phyloP scores from a whole-genome alignment of 2,113 vertebrate genomes.

The Toxotes jaculatrix region DNA sequence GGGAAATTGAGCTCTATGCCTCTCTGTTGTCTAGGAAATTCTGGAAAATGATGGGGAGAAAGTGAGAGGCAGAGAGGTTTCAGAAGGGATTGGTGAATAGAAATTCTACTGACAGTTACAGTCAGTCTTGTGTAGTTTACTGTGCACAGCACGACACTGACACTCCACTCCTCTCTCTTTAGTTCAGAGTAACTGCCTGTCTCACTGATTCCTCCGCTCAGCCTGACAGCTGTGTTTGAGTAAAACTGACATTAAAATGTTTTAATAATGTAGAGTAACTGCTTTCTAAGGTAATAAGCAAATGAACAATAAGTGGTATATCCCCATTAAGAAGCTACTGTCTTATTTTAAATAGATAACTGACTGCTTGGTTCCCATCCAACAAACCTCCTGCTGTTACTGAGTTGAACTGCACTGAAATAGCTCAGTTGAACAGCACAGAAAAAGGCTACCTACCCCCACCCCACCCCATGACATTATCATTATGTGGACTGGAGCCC shows the following conservation, averaged over 20 bases:
- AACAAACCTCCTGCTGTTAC: not conserved
- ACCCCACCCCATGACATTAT: slow-evolving; percentile 30
- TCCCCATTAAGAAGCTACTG: not conserved
- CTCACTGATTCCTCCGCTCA: not conserved
- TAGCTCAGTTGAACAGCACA: not conserved
- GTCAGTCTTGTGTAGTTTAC: slow-evolving; percentile 22
- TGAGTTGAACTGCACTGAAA: not conserved
- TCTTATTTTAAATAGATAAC: slow-evolving; percentile 21
- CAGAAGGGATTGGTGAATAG: not conserved
- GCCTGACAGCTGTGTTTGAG: slow-evolving; percentile 19
- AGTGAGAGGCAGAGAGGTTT: not conserved
- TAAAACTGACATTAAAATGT: slow-evolving; percentile 1
- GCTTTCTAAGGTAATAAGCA: slow-evolving; percentile 7
- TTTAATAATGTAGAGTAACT: slow-evolving; percentile 17
- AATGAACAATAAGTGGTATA: not conserved
- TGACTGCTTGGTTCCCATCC: slow-evolving; percentile 2
- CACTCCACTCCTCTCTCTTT: slow-evolving; percentile 1
- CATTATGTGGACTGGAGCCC: slow-evolving; percentile 39
- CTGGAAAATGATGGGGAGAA: not conserved
- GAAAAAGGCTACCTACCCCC: not conserved
- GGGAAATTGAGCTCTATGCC: not conserved
- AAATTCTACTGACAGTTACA: slow-evolving; percentile 12
- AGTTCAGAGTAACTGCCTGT: slow-evolving; percentile 12
- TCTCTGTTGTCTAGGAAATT: not conserved
- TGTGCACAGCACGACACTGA: slow-evolving; percentile 7